These are phyloP conservation scores for Passer montanus DNA, from an alignment of 2,113 vertebrate genomes.

Conservation along the genomic window DNA sequence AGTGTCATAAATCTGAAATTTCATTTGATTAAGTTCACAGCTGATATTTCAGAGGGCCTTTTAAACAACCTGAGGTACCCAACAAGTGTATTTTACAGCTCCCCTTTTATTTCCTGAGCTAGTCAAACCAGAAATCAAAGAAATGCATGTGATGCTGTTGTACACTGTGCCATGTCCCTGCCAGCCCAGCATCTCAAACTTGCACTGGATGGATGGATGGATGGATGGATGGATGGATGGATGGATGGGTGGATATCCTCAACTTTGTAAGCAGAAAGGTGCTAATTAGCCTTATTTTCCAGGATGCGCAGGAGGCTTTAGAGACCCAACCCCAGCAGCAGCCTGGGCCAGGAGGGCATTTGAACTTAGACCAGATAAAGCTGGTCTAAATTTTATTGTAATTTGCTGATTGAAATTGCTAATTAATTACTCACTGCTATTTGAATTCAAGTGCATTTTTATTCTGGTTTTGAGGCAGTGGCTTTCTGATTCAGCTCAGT, in stretches of 20 bases:
- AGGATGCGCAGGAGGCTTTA: background rate
- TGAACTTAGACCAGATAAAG: background rate
- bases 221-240: background rate
- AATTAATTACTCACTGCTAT: background rate
- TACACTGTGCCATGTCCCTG: fast-evolving
- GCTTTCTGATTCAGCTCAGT: background rate
- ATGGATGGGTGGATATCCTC: background rate
- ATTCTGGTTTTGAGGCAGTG: background rate
- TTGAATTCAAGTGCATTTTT: background rate
- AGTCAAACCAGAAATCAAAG: background rate
- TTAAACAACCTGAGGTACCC: background rate
- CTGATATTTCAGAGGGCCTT: background rate
- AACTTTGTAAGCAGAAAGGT: background rate
- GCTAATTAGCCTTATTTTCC: background rate
- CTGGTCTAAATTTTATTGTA: background rate
- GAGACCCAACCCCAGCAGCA: background rate
- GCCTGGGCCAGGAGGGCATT: background rate
- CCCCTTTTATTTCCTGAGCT: background rate
- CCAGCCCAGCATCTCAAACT: background rate
- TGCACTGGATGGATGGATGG: background rate
- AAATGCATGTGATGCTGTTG: background rate
- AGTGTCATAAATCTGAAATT: background rate
- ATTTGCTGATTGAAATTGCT: background rate
- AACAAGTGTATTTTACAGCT: background rate
- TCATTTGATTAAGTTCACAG: background rate